A percentile compares a stretch with the other conserved stretches of the same genome.
Conservation (phyloP, 2,113 vertebrate species). For the Nymphicus hollandicus region DNA sequence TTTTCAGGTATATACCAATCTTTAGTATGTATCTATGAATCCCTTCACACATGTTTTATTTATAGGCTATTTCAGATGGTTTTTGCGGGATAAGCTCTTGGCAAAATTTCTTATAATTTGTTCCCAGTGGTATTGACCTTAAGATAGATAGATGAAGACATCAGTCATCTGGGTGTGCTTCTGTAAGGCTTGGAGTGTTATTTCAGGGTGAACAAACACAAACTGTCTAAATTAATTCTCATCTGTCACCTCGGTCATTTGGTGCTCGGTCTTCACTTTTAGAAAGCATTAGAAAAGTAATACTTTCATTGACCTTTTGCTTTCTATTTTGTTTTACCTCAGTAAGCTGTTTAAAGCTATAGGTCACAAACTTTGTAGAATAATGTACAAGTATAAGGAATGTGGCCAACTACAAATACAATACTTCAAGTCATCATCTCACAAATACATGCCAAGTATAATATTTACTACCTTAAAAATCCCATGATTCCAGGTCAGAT, state of each 20-base stretch:
- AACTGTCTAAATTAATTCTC: conserved; percentile 48
- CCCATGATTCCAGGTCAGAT: not conserved
- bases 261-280: not conserved
- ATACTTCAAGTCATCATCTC: not conserved
- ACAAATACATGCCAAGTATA: not conserved
- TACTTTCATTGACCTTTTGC: conserved; percentile 50
- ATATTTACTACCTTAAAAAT: not conserved
- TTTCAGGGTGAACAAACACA: conserved; percentile 35
- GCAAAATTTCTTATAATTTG: conserved; percentile 52
- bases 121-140: conserved; percentile 38
- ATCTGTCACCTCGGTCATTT: conserved; percentile 7
- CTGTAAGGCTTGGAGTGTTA: conserved; percentile 22
- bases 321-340: not conserved
- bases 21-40: conserved; percentile 58
- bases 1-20: conserved; percentile 41
- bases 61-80: conserved; percentile 69
- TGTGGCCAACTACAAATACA: not conserved
- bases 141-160: not conserved
- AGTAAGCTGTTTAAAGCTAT: not conserved
- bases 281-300: not conserved
- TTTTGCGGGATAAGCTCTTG: conserved; percentile 65
- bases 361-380: not conserved
- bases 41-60: conserved; percentile 67
- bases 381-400: not conserved
- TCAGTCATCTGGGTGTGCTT: conserved; percentile 50